These are phyloP conservation scores for Caenorhabditis sinica DNA, from an alignment of 2,888 invertebrate genomes.

Conservation along the genomic window DNA sequence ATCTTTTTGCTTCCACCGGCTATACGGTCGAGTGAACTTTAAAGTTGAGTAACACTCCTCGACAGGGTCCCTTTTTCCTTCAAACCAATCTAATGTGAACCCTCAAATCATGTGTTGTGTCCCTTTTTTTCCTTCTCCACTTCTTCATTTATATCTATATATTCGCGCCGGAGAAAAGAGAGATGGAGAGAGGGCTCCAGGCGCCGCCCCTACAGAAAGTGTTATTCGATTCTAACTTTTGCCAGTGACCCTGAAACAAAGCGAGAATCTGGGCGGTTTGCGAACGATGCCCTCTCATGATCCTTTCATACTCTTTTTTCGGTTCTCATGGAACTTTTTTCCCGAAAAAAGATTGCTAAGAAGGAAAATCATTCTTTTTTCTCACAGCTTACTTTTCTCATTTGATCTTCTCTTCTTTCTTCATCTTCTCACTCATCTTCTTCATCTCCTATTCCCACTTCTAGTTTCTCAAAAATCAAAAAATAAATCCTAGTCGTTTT, in stretches of 20 bases:
- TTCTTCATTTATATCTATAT: conserved; percentile 56
- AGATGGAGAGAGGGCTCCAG: conserved; percentile 32
- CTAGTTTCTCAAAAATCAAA: conserved; percentile 20
- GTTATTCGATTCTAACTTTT: conserved; percentile 55
- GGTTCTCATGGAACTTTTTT: conserved; percentile 19
- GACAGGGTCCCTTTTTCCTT: conserved; percentile 25
- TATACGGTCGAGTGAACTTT: conserved; percentile 61
- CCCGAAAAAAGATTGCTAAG: conserved; percentile 17
- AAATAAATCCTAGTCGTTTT: conserved; percentile 23
- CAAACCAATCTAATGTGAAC: conserved; percentile 61
- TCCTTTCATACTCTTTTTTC: conserved; percentile 23
- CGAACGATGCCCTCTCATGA: conserved; percentile 45
- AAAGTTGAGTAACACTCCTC: conserved; percentile 56
- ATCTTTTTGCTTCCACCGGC: conserved; percentile 44
- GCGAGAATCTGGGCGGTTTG: conserved; percentile 12
- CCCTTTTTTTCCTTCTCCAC: conserved; percentile 44
- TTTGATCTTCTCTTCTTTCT: conserved; percentile 1
- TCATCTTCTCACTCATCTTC: conserved; percentile 22
- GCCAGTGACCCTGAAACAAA: conserved; percentile 25
- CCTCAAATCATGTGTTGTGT: conserved; percentile 57
- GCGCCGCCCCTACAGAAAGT: conserved; percentile 64
- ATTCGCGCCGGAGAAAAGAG: conserved; percentile 41
- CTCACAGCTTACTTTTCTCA: conserved; percentile 14
- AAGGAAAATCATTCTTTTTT: conserved; percentile 4
- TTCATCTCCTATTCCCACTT: conserved; percentile 8